Evolutionary conservation across 2,113 vertebrate genomes (phyloP), one percentile per base, ranked within the genome.

Genomic region (Gambusia holbrooki): DNA sequence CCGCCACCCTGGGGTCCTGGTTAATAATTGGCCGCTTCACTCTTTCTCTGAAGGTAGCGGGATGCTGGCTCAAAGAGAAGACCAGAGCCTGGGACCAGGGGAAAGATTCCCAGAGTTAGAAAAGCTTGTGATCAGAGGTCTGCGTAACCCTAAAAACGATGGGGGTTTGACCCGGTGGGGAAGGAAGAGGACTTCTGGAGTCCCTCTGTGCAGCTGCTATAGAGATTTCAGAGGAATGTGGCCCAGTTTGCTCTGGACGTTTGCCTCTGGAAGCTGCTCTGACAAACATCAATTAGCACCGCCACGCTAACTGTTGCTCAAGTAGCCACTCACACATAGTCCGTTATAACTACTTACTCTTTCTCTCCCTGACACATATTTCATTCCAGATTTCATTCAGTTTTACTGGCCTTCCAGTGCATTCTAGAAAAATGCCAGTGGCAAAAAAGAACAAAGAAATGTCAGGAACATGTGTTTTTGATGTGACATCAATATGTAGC

Each of bases 21-120:
- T 92, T 91, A 94, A 94, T 94, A 89, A 94, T 94, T 94, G 90
- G 88, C 92, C 84, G 84, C 87, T 86, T 93, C 90, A 87, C 90
- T 92, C 87, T 91, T 92, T 89, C 71, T 87, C 48, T 84, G 84
- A 84, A 89, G 82, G 84, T 85, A 87, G 85, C 54, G 69, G 88
- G 86, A 86, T 73, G 81, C 75, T 62, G 66, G 70, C 85, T 85
- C 78, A 71, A 66, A 88, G 69, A n/a, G 74, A 82, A 79, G 69
- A 82, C 66, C 75, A 3, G 19, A 73, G 69, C 71, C 82, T 75
- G 60, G 69, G 63, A 40, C 71, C 67, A 45, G 58, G 74, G 73
- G 66, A 82, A 81, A 62, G 28, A 81, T 86, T 90, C 87, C 75
- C 84, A 90, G 81, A 87, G 64, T 64, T 48, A 48, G 17, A 66